These are phyloP conservation scores for Sepioteuthis lessoniana DNA, from an alignment of 2,888 invertebrate species.

Conservation along the genomic window DNA sequence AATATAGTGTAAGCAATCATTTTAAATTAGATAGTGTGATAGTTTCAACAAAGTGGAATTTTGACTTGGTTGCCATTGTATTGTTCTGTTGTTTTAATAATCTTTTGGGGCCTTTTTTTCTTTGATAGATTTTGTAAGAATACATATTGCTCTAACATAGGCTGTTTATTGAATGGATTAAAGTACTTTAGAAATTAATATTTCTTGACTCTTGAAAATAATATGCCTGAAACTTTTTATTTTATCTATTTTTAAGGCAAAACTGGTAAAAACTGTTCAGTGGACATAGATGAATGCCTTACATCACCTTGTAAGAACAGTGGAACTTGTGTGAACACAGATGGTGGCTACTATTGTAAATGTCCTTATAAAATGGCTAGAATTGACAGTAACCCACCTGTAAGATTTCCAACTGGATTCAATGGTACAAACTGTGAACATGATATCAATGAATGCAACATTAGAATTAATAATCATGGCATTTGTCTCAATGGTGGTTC, in stretches of 20 bases:
- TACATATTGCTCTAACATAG: too few relatives aligned
- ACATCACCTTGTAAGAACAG: conserved; percentile 58
- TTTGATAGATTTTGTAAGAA: too few relatives aligned
- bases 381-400: background rate
- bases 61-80: too few relatives aligned
- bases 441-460: conserved; percentile 62
- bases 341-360: conserved; percentile 37
- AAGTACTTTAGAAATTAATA: too few relatives aligned
- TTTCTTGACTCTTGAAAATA: too few relatives aligned
- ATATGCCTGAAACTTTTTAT: too few relatives aligned
- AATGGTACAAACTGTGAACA: conserved; percentile 66
- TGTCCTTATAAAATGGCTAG: background rate
- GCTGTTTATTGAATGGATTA: too few relatives aligned
- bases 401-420: conserved; percentile 60
- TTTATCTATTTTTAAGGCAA: conserved; percentile 41
- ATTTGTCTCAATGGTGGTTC: conserved; percentile 63
- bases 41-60: too few relatives aligned
- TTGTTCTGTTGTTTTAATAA: too few relatives aligned
- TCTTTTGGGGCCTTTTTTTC: too few relatives aligned
- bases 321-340: conserved; percentile 56
- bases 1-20: too few relatives aligned
- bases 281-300: conserved; percentile 59
- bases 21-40: too few relatives aligned
- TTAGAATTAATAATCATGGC: conserved; percentile 50
- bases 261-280: conserved; percentile 47